A percentile compares a stretch with the other conserved stretches of the same genome.
These are phyloP conservation scores for Crematogaster levior DNA, from an alignment of 2,888 invertebrate species.

Conservation along the genomic window DNA sequence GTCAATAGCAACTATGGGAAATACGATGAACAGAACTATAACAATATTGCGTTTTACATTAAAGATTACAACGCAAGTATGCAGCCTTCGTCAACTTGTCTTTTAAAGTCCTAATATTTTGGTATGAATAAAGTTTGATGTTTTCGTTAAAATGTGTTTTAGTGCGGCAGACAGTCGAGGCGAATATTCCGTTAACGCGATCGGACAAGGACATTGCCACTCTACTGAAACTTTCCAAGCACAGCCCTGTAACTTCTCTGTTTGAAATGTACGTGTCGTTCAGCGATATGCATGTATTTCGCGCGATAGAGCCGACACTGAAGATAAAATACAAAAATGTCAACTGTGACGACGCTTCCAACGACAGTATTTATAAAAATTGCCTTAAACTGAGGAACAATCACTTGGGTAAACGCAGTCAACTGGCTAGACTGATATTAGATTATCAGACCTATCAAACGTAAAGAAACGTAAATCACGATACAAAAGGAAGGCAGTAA, in stretches of 20 bases:
- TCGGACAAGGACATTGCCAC: slow-evolving; percentile 89
- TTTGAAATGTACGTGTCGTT: slow-evolving; percentile 91
- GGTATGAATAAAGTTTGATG: slow-evolving; percentile 36
- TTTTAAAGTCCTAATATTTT: not conserved
- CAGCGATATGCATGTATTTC: slow-evolving; percentile 90
- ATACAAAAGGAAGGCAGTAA: too few relatives aligned
- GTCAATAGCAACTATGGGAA: slow-evolving; percentile 92
- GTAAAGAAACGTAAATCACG: slow-evolving; percentile 33
- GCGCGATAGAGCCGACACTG: slow-evolving; percentile 93
- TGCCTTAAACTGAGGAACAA: slow-evolving; percentile 79
- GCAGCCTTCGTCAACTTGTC: slow-evolving; percentile 46
- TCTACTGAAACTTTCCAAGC: slow-evolving; percentile 85
- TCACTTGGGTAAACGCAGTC: slow-evolving; percentile 86
- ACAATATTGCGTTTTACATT: slow-evolving; percentile 93
- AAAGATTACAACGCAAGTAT: slow-evolving; percentile 92
- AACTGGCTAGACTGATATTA: slow-evolving; percentile 88
- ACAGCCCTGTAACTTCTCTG: slow-evolving; percentile 86
- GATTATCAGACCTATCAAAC: slow-evolving; percentile 79
- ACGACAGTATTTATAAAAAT: slow-evolving; percentile 73
- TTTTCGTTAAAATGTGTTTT: slow-evolving; percentile 76
- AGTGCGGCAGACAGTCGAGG: slow-evolving; percentile 89
- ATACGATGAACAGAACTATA: slow-evolving; percentile 91
- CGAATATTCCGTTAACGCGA: slow-evolving; percentile 88
- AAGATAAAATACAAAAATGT: slow-evolving; percentile 86
- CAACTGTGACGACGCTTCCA: slow-evolving; percentile 82